Percentiles rank a stretch among this genome's conserved stretches.
These are phyloP conservation scores for Drosophila anceps DNA, from an alignment of 2,888 invertebrate genomes.

Conservation along the genomic window DNA sequence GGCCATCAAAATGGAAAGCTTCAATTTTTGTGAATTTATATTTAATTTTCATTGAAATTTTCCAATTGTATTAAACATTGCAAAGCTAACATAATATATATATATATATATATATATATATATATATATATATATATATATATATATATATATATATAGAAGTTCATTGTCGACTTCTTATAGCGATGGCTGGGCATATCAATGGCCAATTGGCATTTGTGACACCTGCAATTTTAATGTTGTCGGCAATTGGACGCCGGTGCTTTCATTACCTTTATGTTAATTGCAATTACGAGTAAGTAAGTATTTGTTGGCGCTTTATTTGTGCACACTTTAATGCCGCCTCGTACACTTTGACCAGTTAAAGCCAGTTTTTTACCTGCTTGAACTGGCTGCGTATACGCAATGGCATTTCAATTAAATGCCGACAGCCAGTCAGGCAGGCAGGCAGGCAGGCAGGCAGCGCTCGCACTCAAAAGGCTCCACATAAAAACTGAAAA, in stretches of 20 bases:
- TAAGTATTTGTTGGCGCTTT: conserved; percentile 2
- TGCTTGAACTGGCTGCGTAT: conserved; percentile 44
- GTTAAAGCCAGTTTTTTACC: conserved; percentile 8
- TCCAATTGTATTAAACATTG: neutral
- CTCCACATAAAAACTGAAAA: conserved; percentile 35
- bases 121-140: neutral
- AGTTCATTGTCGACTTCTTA: neutral
- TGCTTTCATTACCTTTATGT: conserved; percentile 21
- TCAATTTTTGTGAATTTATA: neutral
- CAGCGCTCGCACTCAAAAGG: conserved; percentile 10
- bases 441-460: neutral
- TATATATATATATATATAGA: too few species aligned
- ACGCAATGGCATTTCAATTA: conserved; percentile 64
- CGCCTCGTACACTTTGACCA: neutral
- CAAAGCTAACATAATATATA: neutral
- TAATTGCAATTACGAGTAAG: conserved; percentile 9
- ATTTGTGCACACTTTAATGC: conserved; percentile 5
- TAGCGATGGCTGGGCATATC: neutral
- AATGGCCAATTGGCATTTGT: neutral
- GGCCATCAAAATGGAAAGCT: too few species aligned
- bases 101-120: too few species aligned
- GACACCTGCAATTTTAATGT: conserved; percentile 1
- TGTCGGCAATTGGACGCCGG: neutral
- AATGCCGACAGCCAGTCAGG: conserved; percentile 14
- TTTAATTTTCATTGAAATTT: neutral